Base-by-base conservation (phyloP, 2,113 vertebrate species). In the Saccopteryx leptura region DNA sequence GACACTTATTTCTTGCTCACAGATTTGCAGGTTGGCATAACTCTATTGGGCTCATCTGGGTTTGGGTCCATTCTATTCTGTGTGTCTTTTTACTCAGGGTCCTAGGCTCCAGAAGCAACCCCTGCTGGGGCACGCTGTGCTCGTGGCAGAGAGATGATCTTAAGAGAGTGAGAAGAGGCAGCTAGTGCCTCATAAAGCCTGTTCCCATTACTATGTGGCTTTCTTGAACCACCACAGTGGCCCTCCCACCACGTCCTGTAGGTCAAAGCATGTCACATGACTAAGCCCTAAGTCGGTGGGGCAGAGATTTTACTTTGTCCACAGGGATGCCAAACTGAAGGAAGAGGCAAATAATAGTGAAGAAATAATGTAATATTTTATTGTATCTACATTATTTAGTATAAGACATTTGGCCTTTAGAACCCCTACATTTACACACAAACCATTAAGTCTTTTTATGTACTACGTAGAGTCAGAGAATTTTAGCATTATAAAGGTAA, bases 321-420 rank as follows among this genome's bases (percentile, higher is more conserved):
- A 50, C 0, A 33, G 24, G n/a, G 19, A 94, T 48, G 10, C 26
- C 78, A 2, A 81, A 56, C 46, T 68, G 7, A 93, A 28, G 52
- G 13, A 50, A 2, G 8, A 33, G 60, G 28, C 71, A 50, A 88
- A 28, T 26, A 81, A 33, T 61, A 39, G 9, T 75, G 60, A 63
- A 19, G 19, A 81, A 17, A 46, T 31, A 84, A 39, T 68, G 39
- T 4, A 54, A 15, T 65, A 12, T 60, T 71, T 46, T 90, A 1
- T 71, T 90, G 4, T 21, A 31, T 21, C 33, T 66, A 19, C 50
- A 19, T 83, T 65, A 60, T 33, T 88, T 88, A n/a, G 2, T 52
- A 63, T 72, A 84, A n/a, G 56, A 88, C 17, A 56, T 61, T 92
- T 94, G 61, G 21, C 63, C 58, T 93, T 91, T 54, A 96, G 83